Base-by-base conservation (phyloP, 2,797 vertebrate genomes). In the Tapirus indicus region DNA sequence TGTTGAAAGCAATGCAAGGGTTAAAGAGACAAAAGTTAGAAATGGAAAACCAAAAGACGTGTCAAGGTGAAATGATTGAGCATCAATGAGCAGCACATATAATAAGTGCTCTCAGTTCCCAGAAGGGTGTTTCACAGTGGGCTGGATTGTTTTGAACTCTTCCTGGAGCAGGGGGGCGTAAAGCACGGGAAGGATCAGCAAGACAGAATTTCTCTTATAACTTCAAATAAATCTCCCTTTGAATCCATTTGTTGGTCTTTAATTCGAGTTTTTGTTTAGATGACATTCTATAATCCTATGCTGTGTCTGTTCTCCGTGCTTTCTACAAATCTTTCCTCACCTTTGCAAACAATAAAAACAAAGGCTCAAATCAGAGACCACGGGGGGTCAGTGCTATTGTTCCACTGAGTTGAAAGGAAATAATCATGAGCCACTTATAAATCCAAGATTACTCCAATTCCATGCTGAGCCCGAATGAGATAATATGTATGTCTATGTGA, bases 391-490 rank as follows among this genome's bases (percentile, higher is more conserved):
- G n/a, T 21, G 38, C 56, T 29, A 79, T 87, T 91, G 83, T 91
- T 71, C 71, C 71, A 66, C 2, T 87, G 85, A 97, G 32, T 32
- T 94, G 68, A 94, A 95, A 96, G 86, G 60, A 88, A 97, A 93
- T 77, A 91, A 94, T 88, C 60, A 58, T 41, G 18, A 94, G 16
- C 23, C 72, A 95, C 80, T 96, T 96, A 97, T 21, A 96, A 96
- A 96, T 80, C 56, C 41, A 56, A 78, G 88, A 91, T 95, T 80
- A 96, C 74, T 91, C 72, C 44, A 62, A 52, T 91, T 93, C 38
- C 71, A 83, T 5, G 11, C 82, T 88, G 91, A 27, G 56, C 58
- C 11, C 58, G 52, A 87, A 92, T 88, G 87, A 95, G 88, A 95
- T 91, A 83, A 83, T 66, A n/a, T 23, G 17, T 62, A 69, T 11